Conservation (phyloP, 2,797 vertebrate genomes). For the Triplophysa bombifrons region DNA sequence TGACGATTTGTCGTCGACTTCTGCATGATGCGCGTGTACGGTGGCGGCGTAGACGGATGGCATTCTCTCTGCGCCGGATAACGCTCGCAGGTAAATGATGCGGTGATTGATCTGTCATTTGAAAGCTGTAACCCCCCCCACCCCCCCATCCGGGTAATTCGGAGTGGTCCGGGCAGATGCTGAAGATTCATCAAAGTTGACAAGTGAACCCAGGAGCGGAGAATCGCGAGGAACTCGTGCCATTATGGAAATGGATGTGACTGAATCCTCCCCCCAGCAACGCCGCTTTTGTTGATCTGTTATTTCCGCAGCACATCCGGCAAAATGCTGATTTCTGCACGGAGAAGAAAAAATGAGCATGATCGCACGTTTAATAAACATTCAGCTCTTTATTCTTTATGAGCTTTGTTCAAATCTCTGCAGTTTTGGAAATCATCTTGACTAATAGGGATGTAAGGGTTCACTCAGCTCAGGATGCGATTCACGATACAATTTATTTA, state of each 20-base stretch:
- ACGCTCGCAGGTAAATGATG: conserved; percentile 90
- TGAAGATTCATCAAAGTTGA: conserved; percentile 90
- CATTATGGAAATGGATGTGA: conserved; percentile 79
- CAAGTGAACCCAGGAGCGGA: conserved; percentile 85
- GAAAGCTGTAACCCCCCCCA: conserved; percentile 73
- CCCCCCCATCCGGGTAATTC: conserved; percentile 72
- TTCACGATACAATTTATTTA: too few species aligned
- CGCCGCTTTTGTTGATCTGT: conserved; percentile 58
- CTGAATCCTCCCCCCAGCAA: conserved; percentile 59
- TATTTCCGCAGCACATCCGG: conserved; percentile 20
- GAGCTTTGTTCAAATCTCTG: not conserved
- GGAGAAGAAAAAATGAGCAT: not conserved
- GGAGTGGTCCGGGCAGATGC: conserved; percentile 82
- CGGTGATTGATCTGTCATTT: conserved; percentile 86
- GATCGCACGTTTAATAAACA: not conserved
- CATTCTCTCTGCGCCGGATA: conserved; percentile 80
- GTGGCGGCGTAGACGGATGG: conserved; percentile 73
- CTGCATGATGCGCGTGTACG: conserved; percentile 75
- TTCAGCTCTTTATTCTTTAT: too few species aligned
- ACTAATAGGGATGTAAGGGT: too few species aligned
- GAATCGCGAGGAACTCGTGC: conserved; percentile 80
- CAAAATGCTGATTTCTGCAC: conserved; percentile 55
- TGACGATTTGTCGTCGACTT: conserved; percentile 94
- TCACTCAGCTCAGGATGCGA: too few species aligned
- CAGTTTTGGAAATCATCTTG: conserved; percentile 69